Conservation (phyloP, 2,888 invertebrate genomes). For the Dryobotodes eremita region DNA sequence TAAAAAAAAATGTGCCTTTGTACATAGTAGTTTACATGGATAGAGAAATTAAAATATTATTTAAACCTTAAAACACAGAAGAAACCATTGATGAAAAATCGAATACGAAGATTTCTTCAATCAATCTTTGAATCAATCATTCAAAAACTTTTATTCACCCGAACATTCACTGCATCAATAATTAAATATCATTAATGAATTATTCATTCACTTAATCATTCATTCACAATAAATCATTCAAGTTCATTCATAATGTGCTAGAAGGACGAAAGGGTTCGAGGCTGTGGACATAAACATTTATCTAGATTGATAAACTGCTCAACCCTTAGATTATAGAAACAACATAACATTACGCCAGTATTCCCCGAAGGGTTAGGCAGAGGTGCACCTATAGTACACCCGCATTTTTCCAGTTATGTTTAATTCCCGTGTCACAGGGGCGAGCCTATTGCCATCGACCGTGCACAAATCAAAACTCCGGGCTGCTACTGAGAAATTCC, state of each 20-base stretch:
- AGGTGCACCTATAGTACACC: too few relatives aligned
- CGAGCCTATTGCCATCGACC: too few relatives aligned
- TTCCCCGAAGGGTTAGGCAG: too few relatives aligned
- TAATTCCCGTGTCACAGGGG: too few relatives aligned
- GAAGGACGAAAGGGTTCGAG: neutral
- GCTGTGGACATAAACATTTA: neutral
- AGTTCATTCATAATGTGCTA: neutral
- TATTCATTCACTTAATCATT: neutral
- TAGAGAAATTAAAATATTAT: neutral
- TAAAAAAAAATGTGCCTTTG: too few relatives aligned
- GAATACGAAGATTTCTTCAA: neutral
- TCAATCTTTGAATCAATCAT: neutral
- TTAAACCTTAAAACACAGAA: neutral
- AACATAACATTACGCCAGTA: too few relatives aligned
- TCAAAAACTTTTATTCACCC: neutral
- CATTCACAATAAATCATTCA: slow-evolving; percentile 1
- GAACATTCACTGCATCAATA: neutral
- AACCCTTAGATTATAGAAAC: neutral
- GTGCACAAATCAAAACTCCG: too few relatives aligned
- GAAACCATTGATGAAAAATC: neutral
- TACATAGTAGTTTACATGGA: too few relatives aligned
- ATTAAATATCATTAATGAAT: neutral
- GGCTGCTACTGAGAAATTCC: too few relatives aligned
- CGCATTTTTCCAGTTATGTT: too few relatives aligned
- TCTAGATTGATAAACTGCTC: neutral